Base-by-base conservation (phyloP, 1,140 invertebrate species). In the Philaenus spumarius region DNA sequence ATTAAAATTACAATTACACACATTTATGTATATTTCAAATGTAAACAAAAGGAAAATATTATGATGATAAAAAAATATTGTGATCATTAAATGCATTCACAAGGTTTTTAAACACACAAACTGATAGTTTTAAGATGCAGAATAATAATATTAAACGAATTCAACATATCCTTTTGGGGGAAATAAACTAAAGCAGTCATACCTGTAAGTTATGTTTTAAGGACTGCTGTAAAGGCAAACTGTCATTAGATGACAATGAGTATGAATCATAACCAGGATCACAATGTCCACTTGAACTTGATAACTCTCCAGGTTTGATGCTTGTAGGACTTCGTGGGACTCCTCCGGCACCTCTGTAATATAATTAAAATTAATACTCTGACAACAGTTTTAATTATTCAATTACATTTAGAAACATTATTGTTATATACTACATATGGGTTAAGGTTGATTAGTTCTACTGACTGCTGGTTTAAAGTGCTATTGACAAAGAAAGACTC, bases 231-330 rank as follows among this genome's bases (percentile, higher is more conserved):
- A 80, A 75, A 58, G 77, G 86, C 73, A 84, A 84, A 70, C 84
- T 86, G 66, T 95, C 92, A 23, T 89, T 94, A 2, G 90, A 93
- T 14, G 90, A 93, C 11, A 95, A 71, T 1, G 92, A 95, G 68
- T 93, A 94, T 0, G 90, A 93, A 65, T 95, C 92, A 68, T 95
- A 95, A 5, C 92, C 92, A 11, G 87, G 84, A 69, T 95, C 92
- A 64, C 86, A 90, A 50, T 85, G 82, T 7, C 83, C 77, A 48
- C 59, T 67, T 64, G 80, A 82, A 56, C 58, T 69, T 1, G 80
- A 84, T 2, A 82, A 71, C 63, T 84, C 82, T 64, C 82, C 82
- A 62, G 79, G 82, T 68, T 80, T 80, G 37, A 64, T 67, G 45
- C 81, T 80, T 4, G 83, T 88, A 0, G 86, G 86, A 67, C 84